Conservation (phyloP, 2,888 invertebrate species). For the Cheilosia variabilis region DNA sequence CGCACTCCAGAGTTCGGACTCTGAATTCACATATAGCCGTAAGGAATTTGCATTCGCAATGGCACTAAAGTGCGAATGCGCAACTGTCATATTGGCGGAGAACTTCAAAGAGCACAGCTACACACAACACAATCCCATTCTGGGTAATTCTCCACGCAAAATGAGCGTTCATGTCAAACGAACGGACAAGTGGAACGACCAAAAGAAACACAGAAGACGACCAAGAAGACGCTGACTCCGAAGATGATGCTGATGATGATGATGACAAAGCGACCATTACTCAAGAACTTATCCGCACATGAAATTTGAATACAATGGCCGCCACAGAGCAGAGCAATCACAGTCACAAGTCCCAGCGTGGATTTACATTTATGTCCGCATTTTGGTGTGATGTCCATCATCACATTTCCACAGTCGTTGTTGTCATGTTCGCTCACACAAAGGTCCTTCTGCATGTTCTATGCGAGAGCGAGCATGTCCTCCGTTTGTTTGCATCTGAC, state of each 20-base stretch:
- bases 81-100: slow-evolving; percentile 71
- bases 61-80: slow-evolving; percentile 74
- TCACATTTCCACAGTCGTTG: slow-evolving; percentile 51
- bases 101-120: slow-evolving; percentile 55
- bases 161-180: slow-evolving; percentile 75
- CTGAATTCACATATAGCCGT: slow-evolving; percentile 16
- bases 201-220: slow-evolving; percentile 46
- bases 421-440: slow-evolving; percentile 63
- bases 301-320: slow-evolving; percentile 75
- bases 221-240: background rate
- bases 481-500: slow-evolving; percentile 41
- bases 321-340: slow-evolving; percentile 66
- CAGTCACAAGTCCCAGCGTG: slow-evolving; percentile 66
- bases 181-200: slow-evolving; percentile 74
- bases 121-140: slow-evolving; percentile 58
- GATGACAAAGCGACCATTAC: slow-evolving; percentile 76
- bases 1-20: slow-evolving; percentile 45
- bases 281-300: slow-evolving; percentile 74
- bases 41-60: slow-evolving; percentile 67
- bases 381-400: slow-evolving; percentile 74
- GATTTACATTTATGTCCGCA: slow-evolving; percentile 74
- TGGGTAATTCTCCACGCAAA: slow-evolving; percentile 73
- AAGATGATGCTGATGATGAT: slow-evolving; percentile 64
- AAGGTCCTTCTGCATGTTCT: slow-evolving; percentile 38
- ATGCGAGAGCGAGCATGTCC: slow-evolving; percentile 19